A percentile compares a stretch with the other conserved stretches of the same genome.
Conservation (phyloP, 2,113 vertebrate genomes). For the Eira barbara region DNA sequence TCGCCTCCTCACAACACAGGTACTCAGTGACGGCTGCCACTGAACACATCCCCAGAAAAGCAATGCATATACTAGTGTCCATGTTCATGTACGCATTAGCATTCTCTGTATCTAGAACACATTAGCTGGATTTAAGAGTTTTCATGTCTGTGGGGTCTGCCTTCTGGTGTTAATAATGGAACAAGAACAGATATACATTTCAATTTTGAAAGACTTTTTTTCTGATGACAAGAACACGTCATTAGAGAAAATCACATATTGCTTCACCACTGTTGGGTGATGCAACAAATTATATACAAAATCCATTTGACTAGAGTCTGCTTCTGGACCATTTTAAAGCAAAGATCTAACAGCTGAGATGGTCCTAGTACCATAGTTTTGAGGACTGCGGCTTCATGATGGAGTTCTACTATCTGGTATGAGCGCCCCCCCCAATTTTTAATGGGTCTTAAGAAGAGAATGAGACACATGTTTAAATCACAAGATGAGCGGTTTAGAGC, state of each 20-base stretch:
- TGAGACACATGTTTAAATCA: background rate
- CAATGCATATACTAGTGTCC: too few species aligned
- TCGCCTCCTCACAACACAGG: background rate
- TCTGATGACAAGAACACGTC: background rate
- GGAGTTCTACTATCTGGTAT: background rate
- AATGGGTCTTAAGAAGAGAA: background rate
- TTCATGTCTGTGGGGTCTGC: background rate
- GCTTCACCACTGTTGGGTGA: background rate
- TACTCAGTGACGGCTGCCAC: fast-evolving
- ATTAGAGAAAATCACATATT: background rate
- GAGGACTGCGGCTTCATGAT: background rate
- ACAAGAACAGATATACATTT: background rate
- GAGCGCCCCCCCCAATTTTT: background rate
- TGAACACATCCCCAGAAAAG: background rate
- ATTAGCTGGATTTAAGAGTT: background rate
- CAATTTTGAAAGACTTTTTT: background rate
- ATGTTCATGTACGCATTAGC: background rate
- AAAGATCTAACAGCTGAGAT: background rate
- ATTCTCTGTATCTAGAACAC: background rate
- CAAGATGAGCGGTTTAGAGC: background rate
- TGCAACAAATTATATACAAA: background rate
- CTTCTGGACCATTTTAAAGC: background rate
- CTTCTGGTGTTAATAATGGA: background rate
- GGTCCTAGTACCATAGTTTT: background rate
- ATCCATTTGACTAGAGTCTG: background rate